Percentiles rank a stretch among this genome's conserved stretches.
phyloP scores from a whole-genome alignment of 2,888 invertebrate species.

The Notodonta dromedarius region DNA sequence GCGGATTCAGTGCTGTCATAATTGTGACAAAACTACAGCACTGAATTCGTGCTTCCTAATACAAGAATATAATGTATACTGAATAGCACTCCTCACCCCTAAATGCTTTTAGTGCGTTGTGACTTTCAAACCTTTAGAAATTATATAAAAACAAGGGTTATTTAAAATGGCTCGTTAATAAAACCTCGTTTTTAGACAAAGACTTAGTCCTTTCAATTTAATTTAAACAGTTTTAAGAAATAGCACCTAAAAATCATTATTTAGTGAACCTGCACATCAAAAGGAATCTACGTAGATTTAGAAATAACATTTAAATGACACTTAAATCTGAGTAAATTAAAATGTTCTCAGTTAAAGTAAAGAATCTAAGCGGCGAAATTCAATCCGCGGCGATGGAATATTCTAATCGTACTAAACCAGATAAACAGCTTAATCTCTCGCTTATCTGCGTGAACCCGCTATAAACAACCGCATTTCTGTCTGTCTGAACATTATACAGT shows the following conservation, averaged over 20 bases:
- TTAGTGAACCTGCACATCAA: background rate
- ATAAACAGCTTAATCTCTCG: constrained; percentile 38
- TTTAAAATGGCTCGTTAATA: no score
- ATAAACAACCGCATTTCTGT: constrained; percentile 47
- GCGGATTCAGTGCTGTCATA: background rate
- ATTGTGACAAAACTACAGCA: no score
- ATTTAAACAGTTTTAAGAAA: background rate
- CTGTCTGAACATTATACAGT: constrained; percentile 42
- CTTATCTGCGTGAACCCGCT: constrained; percentile 40
- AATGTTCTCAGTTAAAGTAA: background rate
- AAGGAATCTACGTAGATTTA: background rate
- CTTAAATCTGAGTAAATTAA: background rate
- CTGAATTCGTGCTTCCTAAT: no score
- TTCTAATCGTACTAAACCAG: constrained; percentile 36
- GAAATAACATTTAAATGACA: background rate
- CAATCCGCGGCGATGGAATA: constrained; percentile 32
- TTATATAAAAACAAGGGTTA: no score
- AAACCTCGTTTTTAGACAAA: no score
- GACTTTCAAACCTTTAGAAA: no score
- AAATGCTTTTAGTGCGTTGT: no score
- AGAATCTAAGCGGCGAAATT: constrained; percentile 17
- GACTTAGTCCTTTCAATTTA: no score
- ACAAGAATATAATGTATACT: no score
- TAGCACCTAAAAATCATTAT: background rate
- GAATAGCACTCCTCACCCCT: no score